These are phyloP conservation scores for Pomacea canaliculata DNA, from an alignment of 2,888 invertebrate species.

Conservation along the genomic window DNA sequence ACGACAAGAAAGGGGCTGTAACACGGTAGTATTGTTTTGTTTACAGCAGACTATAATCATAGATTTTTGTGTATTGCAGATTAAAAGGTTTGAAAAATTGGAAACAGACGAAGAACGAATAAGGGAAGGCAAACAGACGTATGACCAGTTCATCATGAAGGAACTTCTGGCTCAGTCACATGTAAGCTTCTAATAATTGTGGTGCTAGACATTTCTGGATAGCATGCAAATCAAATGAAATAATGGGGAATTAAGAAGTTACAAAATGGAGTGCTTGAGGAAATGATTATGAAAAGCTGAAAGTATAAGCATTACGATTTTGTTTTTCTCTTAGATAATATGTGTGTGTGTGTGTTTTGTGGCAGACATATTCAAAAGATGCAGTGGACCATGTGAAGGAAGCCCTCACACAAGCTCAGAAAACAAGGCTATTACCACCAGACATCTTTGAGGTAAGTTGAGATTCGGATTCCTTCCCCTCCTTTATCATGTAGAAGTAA, in stretches of 20 bases:
- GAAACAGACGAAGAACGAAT: conserved; percentile 96
- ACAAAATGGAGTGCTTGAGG: too few relatives aligned
- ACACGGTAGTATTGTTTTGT: too few relatives aligned
- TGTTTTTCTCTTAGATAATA: too few relatives aligned
- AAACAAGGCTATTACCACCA: conserved; percentile 78
- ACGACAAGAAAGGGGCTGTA: too few relatives aligned
- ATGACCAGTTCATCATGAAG: conserved; percentile 99
- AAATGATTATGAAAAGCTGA: too few relatives aligned
- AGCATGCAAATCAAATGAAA: too few relatives aligned
- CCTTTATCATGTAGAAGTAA: too few relatives aligned
- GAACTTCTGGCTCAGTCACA: conserved; percentile 98
- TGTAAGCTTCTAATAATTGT: conserved; percentile 77
- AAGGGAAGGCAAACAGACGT: conserved; percentile 95
- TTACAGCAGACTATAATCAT: too few relatives aligned
- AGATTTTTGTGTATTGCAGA: conserved; percentile 76
- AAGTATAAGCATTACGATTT: too few relatives aligned
- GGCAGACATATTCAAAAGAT: conserved; percentile 97
- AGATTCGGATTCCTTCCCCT: neutral
- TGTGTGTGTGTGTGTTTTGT: conserved; percentile 52
- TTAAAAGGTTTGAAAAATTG: conserved; percentile 97
- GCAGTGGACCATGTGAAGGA: conserved; percentile 98
- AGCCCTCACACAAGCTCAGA: conserved; percentile 90
- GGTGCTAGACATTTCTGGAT: too few relatives aligned
- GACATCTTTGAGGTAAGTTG: conserved; percentile 93
- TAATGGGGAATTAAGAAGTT: too few relatives aligned